Base-by-base conservation (phyloP, 2,888 invertebrate genomes). In the Drosophila kanekoi region DNA sequence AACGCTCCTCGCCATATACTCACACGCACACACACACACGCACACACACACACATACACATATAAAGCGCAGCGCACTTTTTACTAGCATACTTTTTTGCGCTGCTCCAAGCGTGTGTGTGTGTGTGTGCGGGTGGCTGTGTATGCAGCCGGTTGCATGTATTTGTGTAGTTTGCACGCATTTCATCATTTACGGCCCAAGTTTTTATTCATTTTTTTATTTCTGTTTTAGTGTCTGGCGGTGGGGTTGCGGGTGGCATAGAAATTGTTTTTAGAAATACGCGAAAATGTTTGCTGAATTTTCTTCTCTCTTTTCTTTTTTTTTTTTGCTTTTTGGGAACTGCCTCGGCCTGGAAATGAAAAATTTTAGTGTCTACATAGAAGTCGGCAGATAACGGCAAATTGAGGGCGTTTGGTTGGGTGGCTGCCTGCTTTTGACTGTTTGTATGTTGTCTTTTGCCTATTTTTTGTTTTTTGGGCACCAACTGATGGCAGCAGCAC, bases 181-280 rank as follows among this genome's bases (percentile, higher is more conserved):
- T 85, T 85, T 87, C 87, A 81, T 86, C 87, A 83, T 86, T 88
- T 86, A 84, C 68, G 64, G 67, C 68, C 60, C 71, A 60, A 38
- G 62, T 57, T 65, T 73, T 59, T 62, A 28, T 35, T 20, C 38
- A 16, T 41, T 32, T 41, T 54, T 44, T 41, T 52, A 40, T 38
- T 37, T 54, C 28, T 28, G 28, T 28, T 28, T 8, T 28, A 8
- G 9, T 44, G 53, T 18, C 35, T 4, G 13, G 3, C 9, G 6
- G 18, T 35, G 32, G 20, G 16, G 63, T 40, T 40, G 52, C 40
- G 52, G 60, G 35, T 52, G 63, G 74, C 81, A 77, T 71, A 82
- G 83, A 86, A 86, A 88, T 84, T 89, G 87, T 89, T 88, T 89
- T 89, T 89, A 89, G 89, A 89, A 89, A 89, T 85, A 89, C 81